Percentiles rank a stretch among this genome's conserved stretches.
Conservation (phyloP, 2,797 vertebrate genomes). For the Melanogrammus aeglefinus region DNA sequence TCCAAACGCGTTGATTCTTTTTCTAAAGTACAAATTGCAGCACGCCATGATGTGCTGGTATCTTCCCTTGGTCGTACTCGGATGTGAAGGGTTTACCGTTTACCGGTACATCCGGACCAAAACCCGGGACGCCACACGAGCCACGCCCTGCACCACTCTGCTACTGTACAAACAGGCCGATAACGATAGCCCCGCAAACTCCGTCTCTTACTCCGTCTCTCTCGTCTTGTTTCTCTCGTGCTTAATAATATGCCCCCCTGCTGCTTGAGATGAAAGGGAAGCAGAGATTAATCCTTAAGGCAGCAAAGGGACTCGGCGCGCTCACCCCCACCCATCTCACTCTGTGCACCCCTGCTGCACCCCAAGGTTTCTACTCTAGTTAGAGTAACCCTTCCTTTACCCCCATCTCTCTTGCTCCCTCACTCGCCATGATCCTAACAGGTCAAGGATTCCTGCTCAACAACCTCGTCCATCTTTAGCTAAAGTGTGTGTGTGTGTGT, state of each 20-base stretch:
- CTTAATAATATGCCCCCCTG: neutral
- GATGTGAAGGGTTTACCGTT: neutral
- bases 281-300: neutral
- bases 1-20: neutral
- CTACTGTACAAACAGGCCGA: neutral
- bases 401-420: neutral
- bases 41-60: neutral
- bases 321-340: neutral
- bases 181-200: neutral
- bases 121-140: neutral
- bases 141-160: neutral
- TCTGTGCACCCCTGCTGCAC: neutral
- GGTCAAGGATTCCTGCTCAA: neutral
- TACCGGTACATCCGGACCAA: neutral
- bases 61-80: neutral
- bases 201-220: constrained; percentile 23
- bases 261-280: constrained; percentile 9
- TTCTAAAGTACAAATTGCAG: neutral
- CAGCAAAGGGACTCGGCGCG: neutral
- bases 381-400: neutral
- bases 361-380: neutral
- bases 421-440: neutral
- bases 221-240: neutral
- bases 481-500: neutral
- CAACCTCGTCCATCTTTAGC: neutral